Base-by-base conservation (phyloP, 2,888 invertebrate genomes). In the Caenorhabditis angaria region DNA sequence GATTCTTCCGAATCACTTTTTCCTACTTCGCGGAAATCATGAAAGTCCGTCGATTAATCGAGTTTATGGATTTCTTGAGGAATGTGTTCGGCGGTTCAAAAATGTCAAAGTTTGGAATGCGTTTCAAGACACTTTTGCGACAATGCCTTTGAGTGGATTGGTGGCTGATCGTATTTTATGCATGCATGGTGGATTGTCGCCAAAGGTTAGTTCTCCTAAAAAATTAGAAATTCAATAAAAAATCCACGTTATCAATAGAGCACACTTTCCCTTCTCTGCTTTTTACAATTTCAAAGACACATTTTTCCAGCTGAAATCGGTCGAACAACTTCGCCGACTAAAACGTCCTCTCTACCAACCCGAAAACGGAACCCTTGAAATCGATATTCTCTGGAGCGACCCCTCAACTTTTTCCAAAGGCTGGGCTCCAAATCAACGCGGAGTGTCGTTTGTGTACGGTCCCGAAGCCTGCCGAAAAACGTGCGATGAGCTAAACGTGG, bases 381-480 rank as follows among this genome's bases (percentile, higher is more conserved):
- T 81, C n/a, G 84, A 89, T 75, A 82, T 89, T n/a, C 83, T 89
- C 1, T 89, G 89, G 89, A 86, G 77, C 27, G 81, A 81, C 54
- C 88, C 22, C 88, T 56, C 64, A 18, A 68, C 35, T 24, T 61
- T 58, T 41, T n/a, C 22, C 24, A 68, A 72, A 53, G 74, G 77
- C 8, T 83, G 78, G 78, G 60, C 66, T n/a, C 53, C 65, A 14
- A 83, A 80, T 66, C 64, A 77, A 6, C 77, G 91, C 48, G 90
- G 90, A 47, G 90, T 90, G 18, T 90, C 90, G n/a, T 90, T 88
- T 84, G 89, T 89, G 41, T 91, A 90, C 83, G 90, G 90, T 5
- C 88, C 89, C 1, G 90, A 90, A 76, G 88, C 90, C 25, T 89
- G 90, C 2, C 83, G 88, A 22, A 69, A 71, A 24, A 50, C 69